Evolutionary conservation across 1,140 invertebrate genomes (phyloP).

Genomic region (Zaprionus camerounensis): DNA sequence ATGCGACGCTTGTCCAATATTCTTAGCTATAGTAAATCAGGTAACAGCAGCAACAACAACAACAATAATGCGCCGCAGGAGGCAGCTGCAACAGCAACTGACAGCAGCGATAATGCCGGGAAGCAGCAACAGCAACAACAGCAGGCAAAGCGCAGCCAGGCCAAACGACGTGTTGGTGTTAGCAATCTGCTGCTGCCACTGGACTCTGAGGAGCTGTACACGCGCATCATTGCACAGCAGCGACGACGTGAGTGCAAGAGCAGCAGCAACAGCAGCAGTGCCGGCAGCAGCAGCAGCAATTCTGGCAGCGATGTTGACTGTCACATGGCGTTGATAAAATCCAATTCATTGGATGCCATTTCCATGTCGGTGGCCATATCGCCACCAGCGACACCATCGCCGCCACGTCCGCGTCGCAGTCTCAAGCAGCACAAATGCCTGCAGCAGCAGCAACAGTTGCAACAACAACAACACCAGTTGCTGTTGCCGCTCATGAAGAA

Average conservation of each 20-base stretch:
- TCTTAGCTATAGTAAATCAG: constrained; percentile 64
- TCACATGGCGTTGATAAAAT: constrained; percentile 64
- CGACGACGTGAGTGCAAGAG: constrained; percentile 39
- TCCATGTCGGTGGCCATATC: constrained; percentile 71
- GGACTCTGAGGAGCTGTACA: constrained; percentile 81
- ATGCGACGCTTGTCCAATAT: constrained; percentile 83
- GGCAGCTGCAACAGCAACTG: constrained; percentile 5
- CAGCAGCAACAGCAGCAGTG: background rate
- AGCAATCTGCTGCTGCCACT: constrained; percentile 74
- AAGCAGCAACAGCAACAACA: constrained; percentile 33
- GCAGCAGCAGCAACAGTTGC: constrained; percentile 55
- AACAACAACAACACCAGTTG: constrained; percentile 14
- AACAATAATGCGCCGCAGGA: constrained; percentile 26
- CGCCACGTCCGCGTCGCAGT: constrained; percentile 71
- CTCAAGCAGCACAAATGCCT: constrained; percentile 76
- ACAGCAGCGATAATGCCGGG: constrained; percentile 20
- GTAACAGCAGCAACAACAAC: constrained; percentile 4
- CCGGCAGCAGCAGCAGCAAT: constrained; percentile 5
- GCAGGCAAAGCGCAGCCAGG: constrained; percentile 53
- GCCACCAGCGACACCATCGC: constrained; percentile 65
- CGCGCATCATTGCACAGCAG: constrained; percentile 77
- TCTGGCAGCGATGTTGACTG: constrained; percentile 44
- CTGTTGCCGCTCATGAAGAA: constrained; percentile 49
- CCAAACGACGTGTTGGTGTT: constrained; percentile 70
- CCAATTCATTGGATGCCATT: constrained; percentile 79